Conservation (phyloP, 2,888 invertebrate genomes). For the Lepetodrilus schrolli region DNA sequence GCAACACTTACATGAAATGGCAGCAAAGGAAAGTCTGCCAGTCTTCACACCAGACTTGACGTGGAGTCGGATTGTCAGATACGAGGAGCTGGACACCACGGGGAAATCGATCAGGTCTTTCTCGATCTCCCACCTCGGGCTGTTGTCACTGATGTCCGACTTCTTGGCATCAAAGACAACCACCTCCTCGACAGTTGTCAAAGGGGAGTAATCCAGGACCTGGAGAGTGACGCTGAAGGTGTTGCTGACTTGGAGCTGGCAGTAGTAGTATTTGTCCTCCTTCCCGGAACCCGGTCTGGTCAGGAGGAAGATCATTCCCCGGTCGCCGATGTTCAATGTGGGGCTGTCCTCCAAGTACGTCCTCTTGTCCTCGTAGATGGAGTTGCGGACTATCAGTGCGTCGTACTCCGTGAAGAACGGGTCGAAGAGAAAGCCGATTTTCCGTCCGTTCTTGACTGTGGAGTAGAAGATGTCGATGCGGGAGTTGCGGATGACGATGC, state of each 20-base stretch:
- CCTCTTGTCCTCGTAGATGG: constrained; percentile 53
- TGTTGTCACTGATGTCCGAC: constrained; percentile 31
- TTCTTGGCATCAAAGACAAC: constrained; percentile 59
- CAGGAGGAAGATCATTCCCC: constrained; percentile 58
- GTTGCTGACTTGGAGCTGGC: constrained; percentile 44
- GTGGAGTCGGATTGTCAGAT: constrained; percentile 70
- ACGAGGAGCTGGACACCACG: constrained; percentile 82
- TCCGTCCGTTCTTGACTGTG: constrained; percentile 86
- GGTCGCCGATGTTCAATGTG: constrained; percentile 36
- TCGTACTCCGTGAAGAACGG: constrained; percentile 83
- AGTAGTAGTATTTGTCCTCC: constrained; percentile 48
- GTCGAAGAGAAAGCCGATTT: constrained; percentile 93
- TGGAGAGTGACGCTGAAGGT: constrained; percentile 61
- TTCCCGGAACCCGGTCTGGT: constrained; percentile 46
- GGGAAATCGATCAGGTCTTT: constrained; percentile 93
- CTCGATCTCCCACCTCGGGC: constrained; percentile 72
- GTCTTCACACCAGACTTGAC: constrained; percentile 64
- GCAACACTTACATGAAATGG: constrained; percentile 70
- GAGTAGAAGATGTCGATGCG: constrained; percentile 79
- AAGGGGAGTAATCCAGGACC: constrained; percentile 73
- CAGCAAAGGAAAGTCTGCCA: constrained; percentile 70
- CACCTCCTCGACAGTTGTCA: constrained; percentile 66
- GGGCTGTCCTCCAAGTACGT: constrained; percentile 43
- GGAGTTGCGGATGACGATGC: constrained; percentile 90
- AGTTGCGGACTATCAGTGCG: constrained; percentile 68